These are phyloP conservation scores for Myopa tessellatipennis DNA, from an alignment of 2,888 invertebrate species.

Conservation along the genomic window DNA sequence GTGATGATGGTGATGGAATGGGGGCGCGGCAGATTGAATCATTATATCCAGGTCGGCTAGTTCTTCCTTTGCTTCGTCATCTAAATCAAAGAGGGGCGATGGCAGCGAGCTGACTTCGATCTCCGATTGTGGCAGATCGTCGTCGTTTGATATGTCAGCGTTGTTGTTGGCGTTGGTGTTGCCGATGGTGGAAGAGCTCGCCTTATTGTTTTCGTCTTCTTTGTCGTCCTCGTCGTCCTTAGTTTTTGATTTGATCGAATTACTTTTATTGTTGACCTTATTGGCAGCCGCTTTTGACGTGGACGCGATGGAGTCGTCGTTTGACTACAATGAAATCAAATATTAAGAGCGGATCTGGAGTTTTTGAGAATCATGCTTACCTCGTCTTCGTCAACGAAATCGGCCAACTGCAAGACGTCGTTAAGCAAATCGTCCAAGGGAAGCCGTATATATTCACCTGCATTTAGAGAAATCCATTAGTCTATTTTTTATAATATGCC, in stretches of 20 bases:
- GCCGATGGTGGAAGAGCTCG: background rate
- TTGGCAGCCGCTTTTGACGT: constrained; percentile 61
- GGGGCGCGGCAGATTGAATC: constrained; percentile 66
- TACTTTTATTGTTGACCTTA: constrained; percentile 40
- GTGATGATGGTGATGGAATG: constrained; percentile 60
- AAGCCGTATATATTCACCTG: constrained; percentile 67
- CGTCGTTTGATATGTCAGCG: constrained; percentile 48
- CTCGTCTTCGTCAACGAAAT: constrained; percentile 58
- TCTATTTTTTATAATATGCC: background rate
- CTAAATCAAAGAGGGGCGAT: constrained; percentile 66
- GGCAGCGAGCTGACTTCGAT: constrained; percentile 58
- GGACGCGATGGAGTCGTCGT: constrained; percentile 58
- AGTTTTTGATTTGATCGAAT: constrained; percentile 51
- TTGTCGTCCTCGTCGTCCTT: constrained; percentile 43
- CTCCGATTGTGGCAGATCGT: constrained; percentile 56
- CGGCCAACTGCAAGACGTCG: constrained; percentile 66
- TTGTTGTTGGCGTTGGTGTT: constrained; percentile 39
- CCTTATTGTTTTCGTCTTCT: constrained; percentile 42
- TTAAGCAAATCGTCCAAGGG: constrained; percentile 66
- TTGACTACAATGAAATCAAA: constrained; percentile 13
- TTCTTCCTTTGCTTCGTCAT: constrained; percentile 67
- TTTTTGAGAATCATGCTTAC: constrained; percentile 48
- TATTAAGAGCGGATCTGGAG: background rate
- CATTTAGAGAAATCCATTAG: constrained; percentile 41
- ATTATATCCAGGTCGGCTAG: constrained; percentile 64